Evolutionary conservation across 2,797 vertebrate species (phyloP), one percentile per base, ranked within the genome.

Genomic region (Manis crassicaudata): DNA sequence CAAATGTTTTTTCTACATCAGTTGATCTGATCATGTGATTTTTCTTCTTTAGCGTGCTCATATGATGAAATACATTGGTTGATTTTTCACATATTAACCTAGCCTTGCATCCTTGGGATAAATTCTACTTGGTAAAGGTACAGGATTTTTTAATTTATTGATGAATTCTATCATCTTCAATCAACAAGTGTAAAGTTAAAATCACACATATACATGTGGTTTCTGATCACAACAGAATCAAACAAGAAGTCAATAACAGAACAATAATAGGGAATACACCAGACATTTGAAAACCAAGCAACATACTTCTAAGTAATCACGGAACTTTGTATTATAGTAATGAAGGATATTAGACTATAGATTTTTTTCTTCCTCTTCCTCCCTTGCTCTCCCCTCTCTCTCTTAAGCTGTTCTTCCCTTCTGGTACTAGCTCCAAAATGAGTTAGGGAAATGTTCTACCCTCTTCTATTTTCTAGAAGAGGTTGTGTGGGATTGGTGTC

Each of bases 21-120:
- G 11, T 86, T 65, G 35, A 82, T 67, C 56, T 20, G 40, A 85
- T 32, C 77, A 54, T 46, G 16, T 87, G 58, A 56, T 62, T 65
- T 84, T 91, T 87, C 43, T 90, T 91, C 18, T 91, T 63, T 94
- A 83, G 58, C 16, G 8, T 54, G 40, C 43, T 67, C 81, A 77
- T 62, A 46, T 52, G 72, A 84, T 65, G n/a, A 90, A 43, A 86
- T 81, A 67, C 21, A 82, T 14, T 37, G 56, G 65, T 52, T 46
- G 29, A 60, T 75, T 70, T 46, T 94, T 63, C 20, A 77, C 88
- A 77, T 62, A 43, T 63, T 70, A 87, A 81, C 56, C 29, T 83
- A 87, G 20, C 20, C 4, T 77, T 88, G 52, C 20, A 65, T 40
- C 17, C 27, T 88, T 94, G 70, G 20, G 63, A 94, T 94, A 91